phyloP scores from a whole-genome alignment of 2,888 invertebrate species.

The Eretmocerus hayati region DNA sequence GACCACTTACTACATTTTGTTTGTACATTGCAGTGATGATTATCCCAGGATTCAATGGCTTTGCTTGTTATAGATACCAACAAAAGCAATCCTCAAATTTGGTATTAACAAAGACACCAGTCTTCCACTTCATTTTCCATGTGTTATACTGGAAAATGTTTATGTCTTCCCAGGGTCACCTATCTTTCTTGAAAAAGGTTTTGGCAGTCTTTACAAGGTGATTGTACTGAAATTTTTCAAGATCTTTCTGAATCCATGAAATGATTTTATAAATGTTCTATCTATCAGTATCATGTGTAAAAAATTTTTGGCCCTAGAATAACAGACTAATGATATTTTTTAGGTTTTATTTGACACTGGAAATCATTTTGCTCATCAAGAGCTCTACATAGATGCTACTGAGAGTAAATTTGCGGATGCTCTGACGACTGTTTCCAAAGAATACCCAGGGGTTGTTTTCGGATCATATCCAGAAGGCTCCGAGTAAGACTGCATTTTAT shows the following conservation, averaged over 20 bases:
- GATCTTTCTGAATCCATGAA: not conserved
- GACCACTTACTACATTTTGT: no score
- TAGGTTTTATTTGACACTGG: slow-evolving; percentile 43
- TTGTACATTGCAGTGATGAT: no score
- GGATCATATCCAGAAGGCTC: slow-evolving; percentile 50
- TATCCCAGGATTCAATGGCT: no score
- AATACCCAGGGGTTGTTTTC: slow-evolving; percentile 49
- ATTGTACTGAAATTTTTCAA: not conserved
- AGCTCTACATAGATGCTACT: slow-evolving; percentile 46
- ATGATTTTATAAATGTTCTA: not conserved
- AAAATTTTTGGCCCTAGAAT: no score
- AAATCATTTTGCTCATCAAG: slow-evolving; percentile 44
- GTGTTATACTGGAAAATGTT: slow-evolving; percentile 55
- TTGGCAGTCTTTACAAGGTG: slow-evolving; percentile 41
- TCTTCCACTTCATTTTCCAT: slow-evolving; percentile 43
- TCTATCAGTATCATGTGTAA: no score
- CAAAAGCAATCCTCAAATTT: slow-evolving; percentile 46
- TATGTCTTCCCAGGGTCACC: slow-evolving; percentile 69
- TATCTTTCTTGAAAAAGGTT: slow-evolving; percentile 46
- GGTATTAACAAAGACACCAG: slow-evolving; percentile 34
- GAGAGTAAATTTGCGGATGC: slow-evolving; percentile 48
- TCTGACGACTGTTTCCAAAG: slow-evolving; percentile 43
- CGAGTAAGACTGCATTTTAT: slow-evolving; percentile 8
- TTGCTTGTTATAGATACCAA: slow-evolving; percentile 51
- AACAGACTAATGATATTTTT: not conserved